Base-by-base conservation (phyloP, 2,888 invertebrate genomes). In the Drosophila anomalata region DNA sequence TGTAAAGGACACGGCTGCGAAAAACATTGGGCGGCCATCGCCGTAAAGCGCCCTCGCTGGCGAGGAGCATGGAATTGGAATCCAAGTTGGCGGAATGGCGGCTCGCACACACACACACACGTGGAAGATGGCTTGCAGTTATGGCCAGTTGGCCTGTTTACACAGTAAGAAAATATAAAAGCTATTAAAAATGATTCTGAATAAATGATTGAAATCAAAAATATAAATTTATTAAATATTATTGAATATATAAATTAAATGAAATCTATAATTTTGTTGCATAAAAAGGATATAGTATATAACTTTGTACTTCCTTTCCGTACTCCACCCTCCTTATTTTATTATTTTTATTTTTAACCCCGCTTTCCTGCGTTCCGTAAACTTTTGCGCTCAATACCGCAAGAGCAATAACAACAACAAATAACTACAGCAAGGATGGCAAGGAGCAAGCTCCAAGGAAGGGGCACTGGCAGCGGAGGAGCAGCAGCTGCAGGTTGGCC, bases 301-400 rank as follows among this genome's bases (percentile, higher is more conserved):
- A 70, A 83, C 83, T 79, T 83, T 75, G 66, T 56, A 68, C 50
- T 22, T 22, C 17, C 4, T 44, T 11, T 8, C 22, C 44, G 17
- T 29, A 29, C 29, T 29, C 22, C 22, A 24, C 22, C 9, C 29
- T 8, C 26, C 26, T 29, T 7, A 8, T 29, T 8, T 29, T 29
- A 29, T 29, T 29, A 29, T 29, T 29, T 29, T 29, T 29, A 22
- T 22, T 20, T 42, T 9, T 42, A 20, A 14, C 42, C 22, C 44
- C 44, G 22, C 42, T 53, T 57, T 46, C n/a, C 63, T 61, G 68
- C 68, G 71, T 81, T 78, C 78, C 55, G 73, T 86, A 86, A 87
- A 82, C 84, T 86, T 88, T 82, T 82, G 82, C 80, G 77, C 82
- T 82, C 88, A 82, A 86, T 87, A 81, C 82, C 82, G 63, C 81